Base-by-base conservation (phyloP, 2,888 invertebrate species). In the Caenorhabditis sp. region DNA sequence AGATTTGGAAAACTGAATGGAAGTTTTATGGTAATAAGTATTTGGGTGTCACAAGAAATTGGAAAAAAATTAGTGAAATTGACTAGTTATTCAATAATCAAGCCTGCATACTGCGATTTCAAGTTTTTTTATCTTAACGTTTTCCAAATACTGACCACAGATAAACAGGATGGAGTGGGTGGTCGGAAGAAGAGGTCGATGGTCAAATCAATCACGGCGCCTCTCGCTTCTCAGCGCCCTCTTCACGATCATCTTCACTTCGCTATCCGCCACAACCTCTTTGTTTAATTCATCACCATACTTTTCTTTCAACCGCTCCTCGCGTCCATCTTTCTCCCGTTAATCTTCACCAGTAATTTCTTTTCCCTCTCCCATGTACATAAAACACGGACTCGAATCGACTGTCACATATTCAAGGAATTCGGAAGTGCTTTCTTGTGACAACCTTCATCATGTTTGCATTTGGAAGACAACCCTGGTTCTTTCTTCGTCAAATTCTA, bases 261-360 rank as follows among this genome's bases (percentile, higher is more conserved):
- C 44, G n/a, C 64, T 51, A 26, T 35, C 68, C 32, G 13, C 51
- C 37, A 61, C 51, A 26, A 61, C 64, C 76, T 68, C 68, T 68
- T 78, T 68, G 67, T 68, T 78, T 68, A 68, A 68, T 78, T 68
- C 68, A 68, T 78, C 78, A 68, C 78, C 47, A n/a, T 35, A 22
- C 51, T 35, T 40, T 53, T 56, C 65, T 44, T 9, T 40, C 51
- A 20, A 50, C 44, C 44, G 37, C 53, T 40, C 24, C 20, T 37
- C 24, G 11, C 18, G n/a, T 67, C 67, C 51, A 32, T 55, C 32
- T 50, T 55, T 32, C 50, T 22, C 37, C 44, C 35, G n/a, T 60
- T 26, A 56, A 44, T 58, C 70, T 61, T 35, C 44, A 26, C 11
- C 51, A 50, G 53, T 65, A 22, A 15, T 37, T 58, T 55, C 28